Percentiles rank a stretch among this genome's conserved stretches.
Conservation (phyloP, 2,888 invertebrate species). For the Cecidostiba fungosa region DNA sequence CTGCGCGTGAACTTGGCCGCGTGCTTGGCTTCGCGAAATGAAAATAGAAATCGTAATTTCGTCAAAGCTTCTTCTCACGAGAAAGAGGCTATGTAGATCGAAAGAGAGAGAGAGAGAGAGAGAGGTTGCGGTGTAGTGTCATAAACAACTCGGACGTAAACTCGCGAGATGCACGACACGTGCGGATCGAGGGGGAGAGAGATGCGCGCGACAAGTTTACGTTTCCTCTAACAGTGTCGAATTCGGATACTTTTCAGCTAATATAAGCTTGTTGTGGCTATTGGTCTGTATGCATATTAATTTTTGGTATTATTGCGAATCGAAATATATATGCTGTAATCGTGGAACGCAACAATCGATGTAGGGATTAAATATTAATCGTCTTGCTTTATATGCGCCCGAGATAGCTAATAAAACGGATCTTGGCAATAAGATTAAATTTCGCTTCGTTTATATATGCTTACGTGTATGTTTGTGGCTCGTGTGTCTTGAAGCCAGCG, state of each 20-base stretch:
- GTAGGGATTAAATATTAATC: not conserved
- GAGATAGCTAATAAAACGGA: slow-evolving; percentile 1
- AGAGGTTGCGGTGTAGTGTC: too few species aligned
- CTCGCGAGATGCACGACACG: not conserved
- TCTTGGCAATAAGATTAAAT: slow-evolving; percentile 38
- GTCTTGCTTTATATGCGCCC: not conserved
- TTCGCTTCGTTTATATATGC: not conserved
- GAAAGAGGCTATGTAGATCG: too few species aligned
- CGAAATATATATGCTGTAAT: too few species aligned
- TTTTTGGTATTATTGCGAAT: too few species aligned
- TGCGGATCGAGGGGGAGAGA: not conserved
- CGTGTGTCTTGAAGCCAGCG: slow-evolving; percentile 33
- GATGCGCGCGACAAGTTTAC: slow-evolving; percentile 32
- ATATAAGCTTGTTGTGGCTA: too few species aligned
- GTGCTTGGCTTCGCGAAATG: not conserved
- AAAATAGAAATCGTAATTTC: slow-evolving; percentile 57
- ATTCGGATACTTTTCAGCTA: not conserved
- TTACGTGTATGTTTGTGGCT: slow-evolving; percentile 2
- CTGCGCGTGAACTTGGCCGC: slow-evolving; percentile 47
- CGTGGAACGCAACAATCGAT: not conserved
- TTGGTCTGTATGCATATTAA: too few species aligned
- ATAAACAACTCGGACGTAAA: not conserved
- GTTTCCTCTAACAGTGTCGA: not conserved
- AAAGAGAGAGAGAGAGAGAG: not conserved
- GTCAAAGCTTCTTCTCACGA: slow-evolving; percentile 34